Percentiles rank a stretch among this genome's conserved stretches.
phyloP scores from a whole-genome alignment of 2,888 invertebrate genomes.

The Drosophila subsilvestris region DNA sequence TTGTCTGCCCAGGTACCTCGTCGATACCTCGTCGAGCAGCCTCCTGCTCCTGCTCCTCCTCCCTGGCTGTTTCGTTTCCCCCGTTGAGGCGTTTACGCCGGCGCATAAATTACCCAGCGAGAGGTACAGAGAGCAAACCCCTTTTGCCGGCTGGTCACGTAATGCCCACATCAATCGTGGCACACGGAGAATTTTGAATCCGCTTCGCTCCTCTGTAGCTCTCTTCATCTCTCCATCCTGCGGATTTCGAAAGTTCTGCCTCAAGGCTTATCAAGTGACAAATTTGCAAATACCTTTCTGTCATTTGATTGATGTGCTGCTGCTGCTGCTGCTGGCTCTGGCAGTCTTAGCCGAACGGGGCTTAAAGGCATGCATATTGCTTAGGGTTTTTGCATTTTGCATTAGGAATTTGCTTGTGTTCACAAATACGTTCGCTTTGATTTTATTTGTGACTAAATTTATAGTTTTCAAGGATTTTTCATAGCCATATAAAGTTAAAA shows the following conservation, averaged over 20 bases:
- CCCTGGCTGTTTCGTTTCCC: constrained; percentile 21
- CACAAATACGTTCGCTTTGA: not conserved
- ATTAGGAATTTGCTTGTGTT: not conserved
- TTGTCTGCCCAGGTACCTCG: constrained; percentile 40
- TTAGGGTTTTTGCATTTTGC: constrained; percentile 9
- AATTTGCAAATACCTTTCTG: constrained; percentile 62
- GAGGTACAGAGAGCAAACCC: constrained; percentile 43
- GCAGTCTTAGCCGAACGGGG: constrained; percentile 1
- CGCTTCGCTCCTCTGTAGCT: constrained; percentile 9
- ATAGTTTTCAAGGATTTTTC: no score
- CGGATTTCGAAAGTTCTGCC: constrained; percentile 34
- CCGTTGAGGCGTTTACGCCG: constrained; percentile 78
- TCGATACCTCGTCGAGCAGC: constrained; percentile 52
- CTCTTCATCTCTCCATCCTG: constrained; percentile 10
- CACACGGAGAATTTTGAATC: constrained; percentile 50
- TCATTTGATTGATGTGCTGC: constrained; percentile 73
- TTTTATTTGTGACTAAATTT: no score
- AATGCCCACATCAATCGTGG: constrained; percentile 80
- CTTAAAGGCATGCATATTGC: constrained; percentile 10
- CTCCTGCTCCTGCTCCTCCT: constrained; percentile 21
- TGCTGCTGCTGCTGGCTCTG: constrained; percentile 34
- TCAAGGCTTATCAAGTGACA: constrained; percentile 72
- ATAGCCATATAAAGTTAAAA: no score
- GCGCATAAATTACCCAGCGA: constrained; percentile 80
- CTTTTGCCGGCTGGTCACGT: constrained; percentile 76